Conservation (phyloP, 2,797 vertebrate species). For the Gymnopithys bicolor region DNA sequence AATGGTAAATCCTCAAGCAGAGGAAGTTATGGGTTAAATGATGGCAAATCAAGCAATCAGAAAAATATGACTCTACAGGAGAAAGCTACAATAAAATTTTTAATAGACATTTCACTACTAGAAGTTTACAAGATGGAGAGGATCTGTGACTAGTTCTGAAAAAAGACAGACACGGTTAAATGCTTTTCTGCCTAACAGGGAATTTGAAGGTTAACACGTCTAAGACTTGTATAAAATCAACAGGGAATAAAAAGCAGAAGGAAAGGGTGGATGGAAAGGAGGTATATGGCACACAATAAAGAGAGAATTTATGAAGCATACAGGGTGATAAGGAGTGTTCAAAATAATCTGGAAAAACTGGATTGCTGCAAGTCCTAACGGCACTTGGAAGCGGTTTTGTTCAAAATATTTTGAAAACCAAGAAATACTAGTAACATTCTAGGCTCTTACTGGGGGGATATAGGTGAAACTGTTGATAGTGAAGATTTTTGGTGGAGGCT, state of each 20-base stretch:
- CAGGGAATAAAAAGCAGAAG: background rate
- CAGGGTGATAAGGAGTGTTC: background rate
- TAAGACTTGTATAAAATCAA: background rate
- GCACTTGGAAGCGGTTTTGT: background rate
- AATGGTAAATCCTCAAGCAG: background rate
- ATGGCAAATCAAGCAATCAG: background rate
- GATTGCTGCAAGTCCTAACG: background rate
- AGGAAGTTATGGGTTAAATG: background rate
- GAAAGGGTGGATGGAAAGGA: background rate
- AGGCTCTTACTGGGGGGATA: background rate
- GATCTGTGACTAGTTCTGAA: background rate
- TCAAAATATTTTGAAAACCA: background rate
- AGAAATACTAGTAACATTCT: background rate
- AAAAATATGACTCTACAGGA: background rate
- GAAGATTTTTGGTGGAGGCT: background rate
- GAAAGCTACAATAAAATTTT: background rate
- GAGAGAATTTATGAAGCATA: conserved; percentile 31
- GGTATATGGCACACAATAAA: background rate
- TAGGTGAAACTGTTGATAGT: background rate
- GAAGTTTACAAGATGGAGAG: background rate
- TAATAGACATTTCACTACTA: background rate
- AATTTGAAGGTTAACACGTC: background rate
- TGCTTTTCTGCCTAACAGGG: background rate
- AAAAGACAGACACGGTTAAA: background rate
- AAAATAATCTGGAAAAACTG: conserved; percentile 26